These are phyloP conservation scores for Lacanobia oleracea DNA, from an alignment of 2,888 invertebrate species.

Conservation along the genomic window DNA sequence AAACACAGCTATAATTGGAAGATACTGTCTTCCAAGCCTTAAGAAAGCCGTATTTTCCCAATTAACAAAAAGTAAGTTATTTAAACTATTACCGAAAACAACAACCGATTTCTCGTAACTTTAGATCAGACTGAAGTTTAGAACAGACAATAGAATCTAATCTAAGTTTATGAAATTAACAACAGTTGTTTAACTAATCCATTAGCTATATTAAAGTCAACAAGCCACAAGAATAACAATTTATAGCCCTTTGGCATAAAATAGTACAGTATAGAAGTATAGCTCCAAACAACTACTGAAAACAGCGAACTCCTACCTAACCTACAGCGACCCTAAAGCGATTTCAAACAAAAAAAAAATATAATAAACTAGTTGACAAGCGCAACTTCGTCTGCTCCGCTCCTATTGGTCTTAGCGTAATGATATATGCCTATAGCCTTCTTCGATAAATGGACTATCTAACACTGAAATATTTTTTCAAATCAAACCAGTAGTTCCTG, in stretches of 20 bases:
- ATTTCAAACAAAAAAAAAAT: too few relatives aligned
- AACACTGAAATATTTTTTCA: too few relatives aligned
- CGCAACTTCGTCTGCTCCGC: too few relatives aligned
- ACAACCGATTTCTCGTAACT: background rate
- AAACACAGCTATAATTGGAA: background rate
- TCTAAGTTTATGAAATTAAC: slow-evolving; percentile 36
- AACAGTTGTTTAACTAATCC: slow-evolving; percentile 37
- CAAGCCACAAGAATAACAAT: slow-evolving; percentile 11
- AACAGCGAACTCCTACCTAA: too few relatives aligned
- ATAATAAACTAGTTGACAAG: too few relatives aligned
- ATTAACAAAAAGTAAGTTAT: background rate
- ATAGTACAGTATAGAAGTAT: slow-evolving; percentile 3
- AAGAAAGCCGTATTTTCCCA: background rate
- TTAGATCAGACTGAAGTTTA: slow-evolving; percentile 6
- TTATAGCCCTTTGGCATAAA: slow-evolving; percentile 5
- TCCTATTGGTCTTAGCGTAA: too few relatives aligned
- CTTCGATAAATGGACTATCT: too few relatives aligned
- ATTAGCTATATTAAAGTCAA: slow-evolving; percentile 32
- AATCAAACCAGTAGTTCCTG: too few relatives aligned
- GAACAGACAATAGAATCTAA: slow-evolving; percentile 26
- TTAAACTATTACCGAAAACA: slow-evolving; percentile 1
- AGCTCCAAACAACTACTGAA: background rate
- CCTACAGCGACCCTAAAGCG: too few relatives aligned
- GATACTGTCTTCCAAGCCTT: background rate
- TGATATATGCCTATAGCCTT: too few relatives aligned